A percentile compares a stretch with the other conserved stretches of the same genome.
These are phyloP conservation scores for Calameuta pallipes DNA, from an alignment of 2,888 invertebrate species.

Conservation along the genomic window DNA sequence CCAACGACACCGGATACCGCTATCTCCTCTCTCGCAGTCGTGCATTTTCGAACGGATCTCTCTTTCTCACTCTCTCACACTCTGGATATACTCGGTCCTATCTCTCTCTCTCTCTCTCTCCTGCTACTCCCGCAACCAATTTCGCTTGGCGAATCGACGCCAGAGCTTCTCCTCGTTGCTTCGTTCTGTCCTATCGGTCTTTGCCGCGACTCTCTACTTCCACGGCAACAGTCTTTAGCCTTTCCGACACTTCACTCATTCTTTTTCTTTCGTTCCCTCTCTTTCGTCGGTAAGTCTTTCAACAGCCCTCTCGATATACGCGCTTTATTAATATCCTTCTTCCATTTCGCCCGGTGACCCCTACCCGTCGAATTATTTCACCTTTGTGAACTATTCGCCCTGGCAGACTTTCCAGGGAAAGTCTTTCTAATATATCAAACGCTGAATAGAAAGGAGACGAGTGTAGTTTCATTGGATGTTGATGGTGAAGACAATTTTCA, in stretches of 20 bases:
- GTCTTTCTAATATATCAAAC: not conserved
- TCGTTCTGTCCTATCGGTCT: not conserved
- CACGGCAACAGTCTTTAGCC: not conserved
- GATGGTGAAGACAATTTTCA: not conserved
- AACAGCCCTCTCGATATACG: not conserved
- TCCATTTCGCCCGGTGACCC: not conserved
- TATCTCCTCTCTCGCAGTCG: constrained; percentile 24
- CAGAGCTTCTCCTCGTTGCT: not conserved
- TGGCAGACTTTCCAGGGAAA: not conserved
- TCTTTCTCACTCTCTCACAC: constrained; percentile 23
- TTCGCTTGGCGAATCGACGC: constrained; percentile 1
- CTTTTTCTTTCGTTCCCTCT: not conserved
- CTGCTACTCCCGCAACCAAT: constrained; percentile 18
- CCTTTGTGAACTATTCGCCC: not conserved
- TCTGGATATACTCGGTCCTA: constrained; percentile 5
- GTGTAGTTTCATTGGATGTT: not conserved
- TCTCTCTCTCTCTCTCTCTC: constrained; percentile 14
- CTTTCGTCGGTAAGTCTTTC: not conserved
- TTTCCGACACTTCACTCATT: not conserved
- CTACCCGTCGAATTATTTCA: not conserved
- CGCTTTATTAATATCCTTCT: constrained; percentile 5
- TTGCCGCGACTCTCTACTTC: not conserved
- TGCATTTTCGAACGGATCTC: not conserved
- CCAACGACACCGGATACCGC: constrained; percentile 53
- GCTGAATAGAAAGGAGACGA: not conserved